Base-by-base conservation (phyloP, 2,113 vertebrate genomes). In the Tychaedon coryphoeus region DNA sequence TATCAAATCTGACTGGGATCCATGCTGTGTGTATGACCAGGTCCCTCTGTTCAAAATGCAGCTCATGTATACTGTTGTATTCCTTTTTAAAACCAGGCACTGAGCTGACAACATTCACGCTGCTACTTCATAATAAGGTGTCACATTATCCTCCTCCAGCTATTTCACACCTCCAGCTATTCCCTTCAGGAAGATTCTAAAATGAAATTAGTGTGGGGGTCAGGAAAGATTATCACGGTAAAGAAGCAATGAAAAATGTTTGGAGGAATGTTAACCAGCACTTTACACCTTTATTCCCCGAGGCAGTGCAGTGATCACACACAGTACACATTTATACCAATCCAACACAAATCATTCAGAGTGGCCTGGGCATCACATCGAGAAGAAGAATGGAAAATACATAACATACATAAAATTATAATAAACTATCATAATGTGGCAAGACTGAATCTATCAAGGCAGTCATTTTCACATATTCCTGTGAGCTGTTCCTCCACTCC, bases 361-460 rank as follows among this genome's bases (percentile, higher is more conserved):
- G 71, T 50, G 48, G 53, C 54, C 83, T 58, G 78, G 61, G 64
- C 62, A 57, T 84, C 78, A 45, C 8, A 7, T 93, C 74, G 91
- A 71, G 83, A 89, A 65, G 90, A 96, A 77, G 66, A 91, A 85
- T 83, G 43, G 89, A 61, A 90, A 91, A 88, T 92, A 87, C 62
- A 75, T 92, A 94, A 66, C 72, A 95, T 89, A 83, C 94, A 94
- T 94, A 92, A 96, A 92, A 94, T 89, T 95, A 86, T 36, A 93
- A 96, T 95, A 96, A 94, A 89, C 79, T 94, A 89, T 40, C 90
- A 92, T 89, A 89, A 94, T 85, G 51, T 83, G 42, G 67, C 28
- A 79, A 65, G 94, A 48, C 36, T 54, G 70, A 73, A 93, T 92
- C n/a, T 66, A 26, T 45, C 23, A 69, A 69, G 66, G 64, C 33